Base-by-base conservation (phyloP, 2,113 vertebrate genomes). In the Ia io region DNA sequence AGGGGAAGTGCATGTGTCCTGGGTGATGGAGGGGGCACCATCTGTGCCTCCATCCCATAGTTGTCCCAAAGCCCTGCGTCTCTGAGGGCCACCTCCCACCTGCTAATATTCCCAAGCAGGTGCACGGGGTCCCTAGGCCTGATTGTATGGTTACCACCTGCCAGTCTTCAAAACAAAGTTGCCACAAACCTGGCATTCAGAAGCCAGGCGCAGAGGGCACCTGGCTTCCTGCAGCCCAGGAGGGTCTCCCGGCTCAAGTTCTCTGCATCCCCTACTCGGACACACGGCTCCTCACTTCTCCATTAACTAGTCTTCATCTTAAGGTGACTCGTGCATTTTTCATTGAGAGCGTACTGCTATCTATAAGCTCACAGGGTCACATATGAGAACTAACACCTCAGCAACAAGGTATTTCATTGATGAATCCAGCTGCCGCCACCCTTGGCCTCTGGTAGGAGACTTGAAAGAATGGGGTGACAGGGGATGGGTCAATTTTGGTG, bases 21-120 rank as follows among this genome's bases (percentile, higher is more conserved):
- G 5, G n/a, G 17, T 0, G 3, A 4, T 42, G 3, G 42, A n/a
- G 9, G 35, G 32, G 35, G 1, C 9, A 23, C 20, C 20, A 1
- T 32, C 28, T 65, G 4, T 35, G 37, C 30, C 42, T 53, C 28
- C 13, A 42, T 69, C 61, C 17, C 69, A 0, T 6, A 6, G 35
- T 42, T 30, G 20, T 44, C 74, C n/a, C 82, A 32, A 53, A 42
- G 30, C 37, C 77, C 30, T 37, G 4, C 6, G 0, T 69, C n/a
- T 16, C 59, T 6, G 35, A 84, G 40, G 22, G 51, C 25, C 70
- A 40, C 11, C 53, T 91, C 51, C 61, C 28, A 25, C 61, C 82
- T 85, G 67, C 53, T 47, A 53, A 47, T 32, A 84, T 42, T 73
- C 73, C n/a, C 25, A 37, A 71, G 77, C 69, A 56, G 13, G 78